Conservation (phyloP, 53 echinoderm and acorn worm genomes). For the Antedon mediterranea region DNA sequence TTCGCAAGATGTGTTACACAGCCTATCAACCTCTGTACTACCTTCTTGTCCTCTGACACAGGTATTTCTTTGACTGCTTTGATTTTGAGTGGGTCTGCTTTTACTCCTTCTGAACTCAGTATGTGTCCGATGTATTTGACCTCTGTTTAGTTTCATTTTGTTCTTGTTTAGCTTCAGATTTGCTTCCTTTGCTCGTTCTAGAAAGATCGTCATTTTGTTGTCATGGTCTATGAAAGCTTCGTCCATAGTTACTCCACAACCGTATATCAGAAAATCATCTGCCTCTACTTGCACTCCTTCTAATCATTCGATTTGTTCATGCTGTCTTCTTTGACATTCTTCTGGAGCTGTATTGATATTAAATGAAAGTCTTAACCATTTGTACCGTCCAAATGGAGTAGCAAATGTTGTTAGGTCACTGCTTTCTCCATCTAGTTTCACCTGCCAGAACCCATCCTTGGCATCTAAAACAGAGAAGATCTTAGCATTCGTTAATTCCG, state of each 20-base stretch:
- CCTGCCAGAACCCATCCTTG: constrained; percentile 33
- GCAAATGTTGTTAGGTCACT: constrained; percentile 28
- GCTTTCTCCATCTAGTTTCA: constrained; percentile 10
- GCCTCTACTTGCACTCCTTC: constrained; percentile 25
- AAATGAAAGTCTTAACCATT: constrained; percentile 21
- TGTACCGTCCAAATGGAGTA: constrained; percentile 28
- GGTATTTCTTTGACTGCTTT: constrained; percentile 16
- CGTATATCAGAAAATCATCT: constrained; percentile 21
- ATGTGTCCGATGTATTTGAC: constrained; percentile 22
- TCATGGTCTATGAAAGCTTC: constrained; percentile 29
- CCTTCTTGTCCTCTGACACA: constrained; percentile 6
- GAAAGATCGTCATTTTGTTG: constrained; percentile 14
- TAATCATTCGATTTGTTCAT: constrained; percentile 27
- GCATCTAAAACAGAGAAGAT: constrained; percentile 24
- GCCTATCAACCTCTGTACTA: constrained; percentile 17
- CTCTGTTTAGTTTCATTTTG: background rate
- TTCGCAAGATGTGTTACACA: constrained; percentile 23
- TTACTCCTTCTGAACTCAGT: constrained; percentile 4
- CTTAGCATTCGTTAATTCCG: constrained; percentile 7
- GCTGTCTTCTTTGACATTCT: constrained; percentile 30
- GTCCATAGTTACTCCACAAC: constrained; percentile 3
- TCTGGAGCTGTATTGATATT: constrained; percentile 29
- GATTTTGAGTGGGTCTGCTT: background rate
- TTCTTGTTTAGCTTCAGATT: constrained; percentile 26
- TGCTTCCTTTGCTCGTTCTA: constrained; percentile 13